phyloP scores from a whole-genome alignment of 2,797 vertebrate genomes.

The Melopsittacus undulatus region DNA sequence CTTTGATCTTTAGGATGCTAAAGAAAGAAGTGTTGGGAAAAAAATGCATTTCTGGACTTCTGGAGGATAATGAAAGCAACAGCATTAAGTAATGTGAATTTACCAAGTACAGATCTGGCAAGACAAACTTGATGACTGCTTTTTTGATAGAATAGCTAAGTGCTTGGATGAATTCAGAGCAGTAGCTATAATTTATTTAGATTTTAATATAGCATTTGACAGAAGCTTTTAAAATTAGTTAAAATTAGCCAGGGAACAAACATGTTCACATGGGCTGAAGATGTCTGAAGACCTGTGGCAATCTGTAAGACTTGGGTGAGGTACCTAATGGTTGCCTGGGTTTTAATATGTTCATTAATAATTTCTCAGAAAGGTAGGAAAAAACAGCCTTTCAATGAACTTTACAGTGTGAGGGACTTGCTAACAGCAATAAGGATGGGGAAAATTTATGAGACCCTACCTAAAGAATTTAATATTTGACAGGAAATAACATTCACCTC shows the following conservation, averaged over 20 bases:
- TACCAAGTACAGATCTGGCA: neutral
- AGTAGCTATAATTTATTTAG: neutral
- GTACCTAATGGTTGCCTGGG: neutral
- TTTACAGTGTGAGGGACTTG: neutral
- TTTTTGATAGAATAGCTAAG: neutral
- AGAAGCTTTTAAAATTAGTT: slow-evolving; percentile 7
- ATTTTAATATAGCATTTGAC: neutral
- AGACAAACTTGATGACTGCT: neutral
- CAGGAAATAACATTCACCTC: neutral
- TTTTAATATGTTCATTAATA: slow-evolving; percentile 10
- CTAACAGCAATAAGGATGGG: neutral
- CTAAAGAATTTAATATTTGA: neutral
- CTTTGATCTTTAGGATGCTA: neutral
- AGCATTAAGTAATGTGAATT: neutral
- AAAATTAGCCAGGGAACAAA: neutral
- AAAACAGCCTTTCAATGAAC: neutral
- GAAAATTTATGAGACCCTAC: neutral
- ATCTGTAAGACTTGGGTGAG: neutral
- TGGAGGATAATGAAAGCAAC: neutral
- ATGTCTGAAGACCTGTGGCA: neutral
- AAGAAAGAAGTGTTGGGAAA: neutral
- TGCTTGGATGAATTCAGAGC: neutral
- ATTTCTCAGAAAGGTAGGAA: neutral
- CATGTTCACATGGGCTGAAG: neutral
- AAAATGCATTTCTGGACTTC: neutral